A percentile compares a stretch with the other conserved stretches of the same genome.
These are phyloP conservation scores for Peromyscus leucopus DNA, from an alignment of 2,113 vertebrate genomes.

Conservation along the genomic window DNA sequence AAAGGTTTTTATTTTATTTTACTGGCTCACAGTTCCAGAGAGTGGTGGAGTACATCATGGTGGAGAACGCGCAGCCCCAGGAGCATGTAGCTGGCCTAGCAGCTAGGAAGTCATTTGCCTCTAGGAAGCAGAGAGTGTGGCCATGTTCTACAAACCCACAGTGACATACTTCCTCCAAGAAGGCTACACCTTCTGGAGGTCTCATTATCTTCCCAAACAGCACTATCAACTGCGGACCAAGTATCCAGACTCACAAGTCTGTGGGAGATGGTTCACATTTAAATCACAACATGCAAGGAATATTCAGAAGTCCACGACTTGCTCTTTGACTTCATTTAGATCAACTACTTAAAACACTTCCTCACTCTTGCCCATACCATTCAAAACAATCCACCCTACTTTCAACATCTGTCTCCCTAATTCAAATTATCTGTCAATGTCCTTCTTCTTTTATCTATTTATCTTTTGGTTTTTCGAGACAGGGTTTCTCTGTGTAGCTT, in stretches of 20 bases:
- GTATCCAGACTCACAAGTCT: not conserved
- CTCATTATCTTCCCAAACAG: not conserved
- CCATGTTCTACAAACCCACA: too few relatives aligned
- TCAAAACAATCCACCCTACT: not conserved
- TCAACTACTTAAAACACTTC: not conserved
- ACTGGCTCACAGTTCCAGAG: not conserved
- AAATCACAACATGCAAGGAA: not conserved
- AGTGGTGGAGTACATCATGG: not conserved
- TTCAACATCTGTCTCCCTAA: not conserved
- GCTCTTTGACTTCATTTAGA: not conserved
- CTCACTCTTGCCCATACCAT: not conserved
- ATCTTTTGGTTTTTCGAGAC: too few relatives aligned
- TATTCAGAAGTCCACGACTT: not conserved
- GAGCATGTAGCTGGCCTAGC: not conserved
- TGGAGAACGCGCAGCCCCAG: not conserved
- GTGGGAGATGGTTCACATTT: not conserved
- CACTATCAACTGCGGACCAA: not conserved
- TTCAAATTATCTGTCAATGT: not conserved
- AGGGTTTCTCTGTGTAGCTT: too few relatives aligned
- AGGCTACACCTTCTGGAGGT: not conserved
- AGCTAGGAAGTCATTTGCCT: not conserved
- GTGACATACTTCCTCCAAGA: not conserved
- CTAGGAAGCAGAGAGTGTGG: not conserved
- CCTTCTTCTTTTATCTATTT: not conserved
- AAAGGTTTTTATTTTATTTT: not conserved